Conservation (phyloP, 2,888 invertebrate genomes). For the Ectobius pallidus region DNA sequence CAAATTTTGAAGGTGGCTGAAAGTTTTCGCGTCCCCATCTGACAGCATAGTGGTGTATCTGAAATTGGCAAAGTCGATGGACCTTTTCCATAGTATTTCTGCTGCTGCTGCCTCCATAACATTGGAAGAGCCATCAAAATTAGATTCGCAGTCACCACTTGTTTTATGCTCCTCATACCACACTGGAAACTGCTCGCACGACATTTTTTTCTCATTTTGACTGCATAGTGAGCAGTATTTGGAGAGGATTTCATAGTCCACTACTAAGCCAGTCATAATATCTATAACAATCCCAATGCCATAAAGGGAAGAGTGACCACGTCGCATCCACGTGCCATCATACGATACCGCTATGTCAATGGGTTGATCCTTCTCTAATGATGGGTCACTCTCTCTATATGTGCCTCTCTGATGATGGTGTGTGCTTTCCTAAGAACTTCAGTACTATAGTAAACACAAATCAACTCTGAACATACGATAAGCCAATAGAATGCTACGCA, state of each 20-base stretch:
- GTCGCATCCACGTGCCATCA: constrained; percentile 35
- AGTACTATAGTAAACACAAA: too few relatives aligned
- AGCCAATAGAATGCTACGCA: too few relatives aligned
- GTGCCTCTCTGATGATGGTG: background rate
- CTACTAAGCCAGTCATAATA: constrained; percentile 35
- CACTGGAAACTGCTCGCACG: constrained; percentile 9
- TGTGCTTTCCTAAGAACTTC: background rate
- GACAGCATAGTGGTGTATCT: constrained; percentile 21
- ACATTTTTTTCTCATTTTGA: background rate
- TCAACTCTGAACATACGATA: too few relatives aligned
- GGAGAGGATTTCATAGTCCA: constrained; percentile 35
- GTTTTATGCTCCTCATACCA: constrained; percentile 25
- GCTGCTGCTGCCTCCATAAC: constrained; percentile 33
- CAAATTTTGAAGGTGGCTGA: constrained; percentile 12
- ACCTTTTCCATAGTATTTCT: constrained; percentile 29
- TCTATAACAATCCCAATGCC: constrained; percentile 35
- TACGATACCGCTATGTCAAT: constrained; percentile 33
- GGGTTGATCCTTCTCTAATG: background rate
- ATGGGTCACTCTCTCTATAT: background rate
- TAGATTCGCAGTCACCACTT: constrained; percentile 30
- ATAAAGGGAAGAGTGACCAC: constrained; percentile 32
- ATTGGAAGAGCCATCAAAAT: constrained; percentile 30
- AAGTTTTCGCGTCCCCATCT: constrained; percentile 35
- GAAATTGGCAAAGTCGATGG: background rate
- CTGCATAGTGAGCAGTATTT: constrained; percentile 29